phyloP scores from a whole-genome alignment of 2,797 vertebrate genomes.

The Tragopan temminckii region DNA sequence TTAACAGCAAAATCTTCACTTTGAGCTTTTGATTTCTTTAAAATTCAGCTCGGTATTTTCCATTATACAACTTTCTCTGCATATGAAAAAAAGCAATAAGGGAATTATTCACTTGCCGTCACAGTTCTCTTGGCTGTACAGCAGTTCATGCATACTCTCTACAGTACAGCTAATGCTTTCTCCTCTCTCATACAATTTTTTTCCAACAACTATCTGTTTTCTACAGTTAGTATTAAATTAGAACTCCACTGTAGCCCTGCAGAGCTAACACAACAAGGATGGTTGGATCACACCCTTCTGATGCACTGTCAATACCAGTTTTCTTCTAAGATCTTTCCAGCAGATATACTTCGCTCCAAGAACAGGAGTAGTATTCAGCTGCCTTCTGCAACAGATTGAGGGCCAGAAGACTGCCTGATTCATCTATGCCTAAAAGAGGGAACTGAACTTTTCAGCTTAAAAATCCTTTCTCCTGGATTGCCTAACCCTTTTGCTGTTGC shows the following conservation, averaged over 20 bases:
- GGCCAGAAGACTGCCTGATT: neutral
- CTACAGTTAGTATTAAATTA: neutral
- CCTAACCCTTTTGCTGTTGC: neutral
- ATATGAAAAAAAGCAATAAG: neutral
- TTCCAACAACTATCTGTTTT: neutral
- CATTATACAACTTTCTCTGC: neutral
- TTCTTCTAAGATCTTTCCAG: neutral
- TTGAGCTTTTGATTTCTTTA: neutral
- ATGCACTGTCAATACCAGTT: neutral
- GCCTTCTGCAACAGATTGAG: neutral
- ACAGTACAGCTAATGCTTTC: neutral
- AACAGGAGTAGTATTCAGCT: neutral
- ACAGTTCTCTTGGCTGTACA: neutral
- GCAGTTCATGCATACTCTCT: neutral
- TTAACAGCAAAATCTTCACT: neutral
- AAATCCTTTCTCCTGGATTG: neutral
- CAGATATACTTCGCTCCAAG: rapidly evolving
- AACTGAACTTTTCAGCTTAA: neutral
- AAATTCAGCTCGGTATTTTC: neutral
- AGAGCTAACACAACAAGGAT: neutral
- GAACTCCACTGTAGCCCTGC: neutral
- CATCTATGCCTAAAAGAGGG: neutral
- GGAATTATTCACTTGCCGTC: neutral
- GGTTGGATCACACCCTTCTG: neutral
- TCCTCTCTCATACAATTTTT: neutral